Evolutionary conservation across 2,113 vertebrate genomes (phyloP), one percentile per base, ranked within the genome.

Genomic region (Bostrychus sinensis): DNA sequence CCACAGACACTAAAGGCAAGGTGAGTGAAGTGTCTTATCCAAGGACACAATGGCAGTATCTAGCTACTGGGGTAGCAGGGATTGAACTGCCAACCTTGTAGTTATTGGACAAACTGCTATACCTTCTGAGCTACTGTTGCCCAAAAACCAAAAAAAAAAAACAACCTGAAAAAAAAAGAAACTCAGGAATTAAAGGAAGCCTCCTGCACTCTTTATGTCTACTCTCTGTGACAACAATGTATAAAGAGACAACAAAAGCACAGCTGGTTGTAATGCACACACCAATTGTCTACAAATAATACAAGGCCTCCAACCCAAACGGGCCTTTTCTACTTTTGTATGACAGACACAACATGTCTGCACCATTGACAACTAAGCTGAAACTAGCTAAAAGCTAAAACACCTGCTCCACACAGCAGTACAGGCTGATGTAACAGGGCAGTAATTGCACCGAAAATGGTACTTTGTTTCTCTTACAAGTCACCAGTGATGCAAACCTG

Each of bases 391-490:
- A n/a, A n/a, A n/a, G 70, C 60, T 54, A 36, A 86, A 86, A 82
- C 88, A 92, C 88, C 89, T 90, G 91, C 65, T 82, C 60, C 57
- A 77, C 69, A 83, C 76, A 82, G 54, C 32, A 63, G 1, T 25
- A 48, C 70, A 85, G 78, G 78, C 86, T 88, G 83, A 89, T 81
- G 67, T 75, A 71, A 63, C 75, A 72, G 80, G 70, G 59, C 77
- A 59, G 74, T 89, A 86, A 89, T 91, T 89, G 89, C 56, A 48
- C 59, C 56, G 63, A 70, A 81, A 77, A 62, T 62, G 37, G 62
- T 58, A 72, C 81, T 74, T 70, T 84, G 83, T 87, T 79, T 90
- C 79, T 54, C 77, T 80, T 89, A 88, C 89, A 83, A 77, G 76
- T 70, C 43, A 70, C 46, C 42, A 16, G 10, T 58, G 69, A 74